Percentiles rank a stretch among this genome's conserved stretches.
These are phyloP conservation scores for Xylocampa areola DNA, from an alignment of 2,888 invertebrate genomes.

Conservation along the genomic window DNA sequence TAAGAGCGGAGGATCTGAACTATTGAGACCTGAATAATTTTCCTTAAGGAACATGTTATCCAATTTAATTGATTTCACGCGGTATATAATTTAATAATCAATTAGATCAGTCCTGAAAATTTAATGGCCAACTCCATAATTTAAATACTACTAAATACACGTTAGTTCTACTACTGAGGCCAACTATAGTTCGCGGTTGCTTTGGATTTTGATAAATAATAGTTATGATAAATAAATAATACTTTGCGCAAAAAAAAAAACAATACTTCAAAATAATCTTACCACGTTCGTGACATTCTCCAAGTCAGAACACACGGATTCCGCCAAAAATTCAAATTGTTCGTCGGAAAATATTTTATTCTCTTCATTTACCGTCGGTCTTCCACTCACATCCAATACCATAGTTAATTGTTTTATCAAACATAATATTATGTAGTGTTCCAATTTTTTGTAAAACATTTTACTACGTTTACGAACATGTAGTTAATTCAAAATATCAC, in stretches of 20 bases:
- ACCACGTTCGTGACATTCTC: constrained; percentile 42
- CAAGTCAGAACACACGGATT: constrained; percentile 56
- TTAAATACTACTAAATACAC: too few relatives aligned
- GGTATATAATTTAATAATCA: too few relatives aligned
- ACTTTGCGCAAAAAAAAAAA: not conserved
- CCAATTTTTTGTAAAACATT: constrained; percentile 49
- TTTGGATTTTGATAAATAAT: too few relatives aligned
- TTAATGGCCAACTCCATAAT: too few relatives aligned
- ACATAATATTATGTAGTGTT: constrained; percentile 38
- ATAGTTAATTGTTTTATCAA: constrained; percentile 47
- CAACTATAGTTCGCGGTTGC: too few relatives aligned
- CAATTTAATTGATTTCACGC: too few relatives aligned
- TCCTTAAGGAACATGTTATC: too few relatives aligned
- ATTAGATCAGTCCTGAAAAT: too few relatives aligned
- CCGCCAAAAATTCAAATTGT: constrained; percentile 47
- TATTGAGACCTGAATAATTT: too few relatives aligned
- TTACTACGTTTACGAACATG: constrained; percentile 35
- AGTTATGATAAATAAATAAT: not conserved
- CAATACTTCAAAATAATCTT: constrained; percentile 23
- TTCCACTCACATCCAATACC: constrained; percentile 35
- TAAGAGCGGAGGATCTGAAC: too few relatives aligned
- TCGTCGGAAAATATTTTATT: constrained; percentile 26
- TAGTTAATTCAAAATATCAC: constrained; percentile 9
- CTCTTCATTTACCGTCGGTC: constrained; percentile 25
- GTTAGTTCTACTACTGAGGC: too few relatives aligned